Base-by-base conservation (phyloP, 1,140 invertebrate genomes). In the Drosophila miranda region DNA sequence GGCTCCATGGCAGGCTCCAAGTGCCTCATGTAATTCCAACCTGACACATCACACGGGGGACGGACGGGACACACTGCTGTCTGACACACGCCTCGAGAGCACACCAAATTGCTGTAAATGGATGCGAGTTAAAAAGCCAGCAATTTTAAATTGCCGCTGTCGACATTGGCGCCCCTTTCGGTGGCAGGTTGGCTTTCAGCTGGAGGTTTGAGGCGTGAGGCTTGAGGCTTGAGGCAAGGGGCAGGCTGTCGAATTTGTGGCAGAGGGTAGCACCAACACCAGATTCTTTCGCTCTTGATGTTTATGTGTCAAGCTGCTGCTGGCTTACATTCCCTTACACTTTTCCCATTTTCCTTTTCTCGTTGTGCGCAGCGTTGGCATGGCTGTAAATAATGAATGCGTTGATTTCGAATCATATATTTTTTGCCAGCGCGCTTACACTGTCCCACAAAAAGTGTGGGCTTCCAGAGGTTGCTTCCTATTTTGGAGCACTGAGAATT, bases 111-210 rank as follows among this genome's bases (percentile, higher is more conserved):
- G 82, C 82, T 88, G 82, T 86, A 86, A 86, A 86, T 86, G 82
- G 82, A 86, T 87, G 82, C 82, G 82, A 86, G 82, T 87, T 86
- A 86, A 86, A 86, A 86, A 87, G 82, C 82, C 82, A 81, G 82
- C 82, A 81, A 87, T 87, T 86, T 86, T 87, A 86, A 86, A 86
- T 86, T 86, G 81, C 82, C 69, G 64, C 81, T 80, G 81, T 86
- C 64, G 81, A 75, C 68, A 79, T 49, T 52, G 61, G 69, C 46
- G 74, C 55, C 64, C 77, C 57, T 70, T 78, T 74, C 34, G 21
- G 44, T 51, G 43, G 43, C 5, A 38, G 30, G 16, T 6, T 38
- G 46, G 23, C 21, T 28, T 45, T 14, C 28, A 30, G 44, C 26
- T 43, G 8, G 21, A 19, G 19, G 19, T 19, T 19, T 19, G 19